Evolutionary conservation across 2,797 vertebrate species (phyloP).

Genomic region (Acrossocheilus fasciatus): DNA sequence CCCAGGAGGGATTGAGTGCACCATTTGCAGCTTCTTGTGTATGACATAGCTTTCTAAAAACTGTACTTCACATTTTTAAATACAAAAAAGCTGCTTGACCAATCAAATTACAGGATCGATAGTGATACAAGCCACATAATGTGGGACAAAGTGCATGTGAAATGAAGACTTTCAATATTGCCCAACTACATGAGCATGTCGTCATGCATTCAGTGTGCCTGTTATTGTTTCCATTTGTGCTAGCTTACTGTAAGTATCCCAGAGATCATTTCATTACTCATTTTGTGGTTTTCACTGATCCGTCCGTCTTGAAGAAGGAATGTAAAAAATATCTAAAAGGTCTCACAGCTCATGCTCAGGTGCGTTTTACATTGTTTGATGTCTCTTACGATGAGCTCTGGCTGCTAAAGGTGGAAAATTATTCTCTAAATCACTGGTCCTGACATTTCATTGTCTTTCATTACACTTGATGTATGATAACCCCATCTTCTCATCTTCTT

Average conservation of each 20-base stretch:
- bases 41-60: no score
- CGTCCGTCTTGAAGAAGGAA: no score
- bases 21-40: no score
- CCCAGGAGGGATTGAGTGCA: no score
- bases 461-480: not conserved
- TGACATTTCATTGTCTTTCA: not conserved
- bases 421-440: not conserved
- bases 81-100: not conserved
- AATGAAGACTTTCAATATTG: not conserved
- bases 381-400: not conserved
- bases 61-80: not conserved
- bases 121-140: not conserved
- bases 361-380: not conserved
- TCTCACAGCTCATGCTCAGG: not conserved
- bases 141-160: not conserved
- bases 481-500: not conserved
- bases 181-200: not conserved
- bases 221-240: not conserved
- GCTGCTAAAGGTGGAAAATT: not conserved
- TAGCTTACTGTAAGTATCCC: not conserved
- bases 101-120: not conserved
- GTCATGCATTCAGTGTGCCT: not conserved
- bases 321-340: not conserved
- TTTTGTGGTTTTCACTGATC: not conserved
- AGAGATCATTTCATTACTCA: conserved; percentile 7